These are phyloP conservation scores for Drosophila sproati DNA, from an alignment of 1,140 invertebrate species.

Conservation along the genomic window DNA sequence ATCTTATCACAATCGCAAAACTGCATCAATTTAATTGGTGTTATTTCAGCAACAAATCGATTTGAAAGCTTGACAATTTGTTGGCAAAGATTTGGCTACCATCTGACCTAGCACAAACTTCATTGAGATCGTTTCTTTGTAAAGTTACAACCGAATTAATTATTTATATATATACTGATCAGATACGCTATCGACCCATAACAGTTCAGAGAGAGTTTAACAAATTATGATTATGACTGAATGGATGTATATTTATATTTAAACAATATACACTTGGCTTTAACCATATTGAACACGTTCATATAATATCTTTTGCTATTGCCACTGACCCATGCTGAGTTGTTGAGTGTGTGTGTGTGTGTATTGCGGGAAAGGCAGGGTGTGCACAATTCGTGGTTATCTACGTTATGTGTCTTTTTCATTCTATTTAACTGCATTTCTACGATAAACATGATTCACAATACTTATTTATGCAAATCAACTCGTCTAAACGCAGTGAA, in stretches of 20 bases:
- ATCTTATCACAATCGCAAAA: too few species aligned
- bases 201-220: neutral
- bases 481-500: slow-evolving; percentile 8
- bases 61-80: too few species aligned
- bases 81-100: too few species aligned
- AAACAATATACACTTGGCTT: slow-evolving; percentile 76
- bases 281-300: slow-evolving; percentile 78
- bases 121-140: too few species aligned
- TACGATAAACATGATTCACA: neutral
- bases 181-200: too few species aligned
- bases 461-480: neutral
- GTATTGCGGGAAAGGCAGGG: slow-evolving; percentile 11
- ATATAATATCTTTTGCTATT: slow-evolving; percentile 74
- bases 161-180: too few species aligned
- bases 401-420: slow-evolving; percentile 40
- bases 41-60: too few species aligned
- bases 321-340: slow-evolving; percentile 45
- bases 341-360: slow-evolving; percentile 35
- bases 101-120: too few species aligned
- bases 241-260: slow-evolving; percentile 61
- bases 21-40: too few species aligned
- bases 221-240: slow-evolving; percentile 9
- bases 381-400: slow-evolving; percentile 39
- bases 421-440: neutral
- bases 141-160: too few species aligned